phyloP scores from a whole-genome alignment of 2,113 vertebrate species.

The Saccopteryx bilineata region DNA sequence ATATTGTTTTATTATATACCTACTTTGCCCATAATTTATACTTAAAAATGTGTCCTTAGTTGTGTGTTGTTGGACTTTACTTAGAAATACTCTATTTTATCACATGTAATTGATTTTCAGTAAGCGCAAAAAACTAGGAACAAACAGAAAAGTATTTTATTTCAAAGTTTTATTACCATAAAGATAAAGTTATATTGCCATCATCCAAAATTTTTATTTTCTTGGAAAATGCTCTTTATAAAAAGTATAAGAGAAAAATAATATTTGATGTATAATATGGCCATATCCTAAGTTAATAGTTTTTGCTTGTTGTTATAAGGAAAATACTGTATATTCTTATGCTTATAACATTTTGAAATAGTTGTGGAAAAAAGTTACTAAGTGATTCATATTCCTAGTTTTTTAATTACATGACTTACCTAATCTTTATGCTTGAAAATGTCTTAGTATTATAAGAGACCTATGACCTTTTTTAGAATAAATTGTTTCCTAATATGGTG shows the following conservation, averaged over 20 bases:
- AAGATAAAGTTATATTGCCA: slow-evolving; percentile 2
- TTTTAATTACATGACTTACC: background rate
- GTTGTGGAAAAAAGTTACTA: background rate
- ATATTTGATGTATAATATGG: background rate
- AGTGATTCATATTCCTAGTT: background rate
- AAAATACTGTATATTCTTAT: background rate
- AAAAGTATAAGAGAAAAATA: background rate
- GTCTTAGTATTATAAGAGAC: background rate
- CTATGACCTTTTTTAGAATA: background rate
- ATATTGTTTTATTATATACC: background rate
- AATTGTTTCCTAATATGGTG: background rate
- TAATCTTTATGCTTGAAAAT: background rate
- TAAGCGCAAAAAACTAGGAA: background rate
- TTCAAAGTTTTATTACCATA: background rate
- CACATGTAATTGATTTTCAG: background rate
- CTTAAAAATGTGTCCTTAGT: slow-evolving; percentile 30
- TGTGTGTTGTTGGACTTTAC: slow-evolving; percentile 10
- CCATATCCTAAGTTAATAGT: background rate
- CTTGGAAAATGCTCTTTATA: background rate
- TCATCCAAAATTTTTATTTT: background rate
- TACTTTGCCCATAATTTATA: background rate
- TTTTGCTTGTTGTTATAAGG: slow-evolving; percentile 33
- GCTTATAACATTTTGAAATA: slow-evolving; percentile 26
- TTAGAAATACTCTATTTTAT: background rate
- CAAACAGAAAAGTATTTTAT: background rate